Conservation (phyloP, 2,888 invertebrate genomes). For the Drosophila pegasa region DNA sequence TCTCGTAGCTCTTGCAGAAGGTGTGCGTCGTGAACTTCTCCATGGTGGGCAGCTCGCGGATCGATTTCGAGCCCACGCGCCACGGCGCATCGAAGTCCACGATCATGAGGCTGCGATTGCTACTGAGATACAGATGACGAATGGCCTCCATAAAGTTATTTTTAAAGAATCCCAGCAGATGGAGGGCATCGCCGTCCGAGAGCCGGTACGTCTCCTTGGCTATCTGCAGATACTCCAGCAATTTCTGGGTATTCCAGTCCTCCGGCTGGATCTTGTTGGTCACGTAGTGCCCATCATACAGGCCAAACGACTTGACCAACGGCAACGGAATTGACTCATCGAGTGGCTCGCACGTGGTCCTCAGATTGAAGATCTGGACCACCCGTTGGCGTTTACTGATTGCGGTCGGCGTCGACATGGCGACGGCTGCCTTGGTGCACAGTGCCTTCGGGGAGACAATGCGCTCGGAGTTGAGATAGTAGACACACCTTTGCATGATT, state of each 20-base stretch:
- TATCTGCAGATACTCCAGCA: constrained; percentile 19
- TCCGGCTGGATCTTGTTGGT: neutral
- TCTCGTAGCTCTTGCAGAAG: neutral
- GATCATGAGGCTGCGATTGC: neutral
- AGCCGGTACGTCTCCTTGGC: constrained; percentile 25
- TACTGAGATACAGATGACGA: constrained; percentile 14
- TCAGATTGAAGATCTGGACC: fast-evolving
- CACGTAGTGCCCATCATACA: constrained; percentile 17
- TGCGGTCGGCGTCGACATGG: constrained; percentile 29
- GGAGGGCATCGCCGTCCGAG: constrained; percentile 32
- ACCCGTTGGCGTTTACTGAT: neutral
- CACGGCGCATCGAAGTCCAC: constrained; percentile 45
- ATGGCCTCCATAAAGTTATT: constrained; percentile 1
- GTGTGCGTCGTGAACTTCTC: neutral
- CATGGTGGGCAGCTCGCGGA: constrained; percentile 9
- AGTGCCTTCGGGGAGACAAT: constrained; percentile 1
- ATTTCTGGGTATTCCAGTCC: neutral
- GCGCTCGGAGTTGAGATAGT: neutral
- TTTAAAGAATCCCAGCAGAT: constrained; percentile 29
- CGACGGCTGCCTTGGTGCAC: constrained; percentile 18
- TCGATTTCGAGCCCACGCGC: constrained; percentile 21
- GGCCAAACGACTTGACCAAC: fast-evolving
- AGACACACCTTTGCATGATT: constrained; percentile 30
- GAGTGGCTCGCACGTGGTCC: fast-evolving
- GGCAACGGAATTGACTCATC: fast-evolving